Evolutionary conservation across 2,888 invertebrate species (phyloP).

Genomic region (Lycia hirtaria): DNA sequence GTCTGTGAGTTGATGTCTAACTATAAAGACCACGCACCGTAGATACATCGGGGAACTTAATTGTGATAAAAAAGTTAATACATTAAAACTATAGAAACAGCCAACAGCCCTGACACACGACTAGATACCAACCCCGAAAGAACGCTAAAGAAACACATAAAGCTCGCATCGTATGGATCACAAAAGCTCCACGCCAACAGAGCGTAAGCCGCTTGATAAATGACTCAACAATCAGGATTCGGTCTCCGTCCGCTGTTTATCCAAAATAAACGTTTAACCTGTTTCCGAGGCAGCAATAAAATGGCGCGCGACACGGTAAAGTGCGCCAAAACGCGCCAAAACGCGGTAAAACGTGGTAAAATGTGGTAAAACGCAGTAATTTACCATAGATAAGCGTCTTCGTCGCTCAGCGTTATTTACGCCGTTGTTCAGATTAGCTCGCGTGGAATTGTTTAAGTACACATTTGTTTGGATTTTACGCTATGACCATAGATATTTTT

Average conservation of each 20-base stretch:
- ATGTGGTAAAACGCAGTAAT: slow-evolving; percentile 50
- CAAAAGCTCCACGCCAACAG: slow-evolving; percentile 6
- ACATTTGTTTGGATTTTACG: slow-evolving; percentile 11
- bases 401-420: slow-evolving; percentile 49
- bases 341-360: slow-evolving; percentile 39
- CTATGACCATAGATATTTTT: not conserved
- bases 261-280: slow-evolving; percentile 29
- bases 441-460: slow-evolving; percentile 27
- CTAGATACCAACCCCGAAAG: not conserved
- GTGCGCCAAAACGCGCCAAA: slow-evolving; percentile 31
- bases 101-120: not conserved
- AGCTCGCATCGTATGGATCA: not conserved
- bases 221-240: slow-evolving; percentile 27
- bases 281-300: slow-evolving; percentile 34
- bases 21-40: too few relatives aligned
- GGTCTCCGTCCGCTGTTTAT: slow-evolving; percentile 21
- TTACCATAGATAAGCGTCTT: slow-evolving; percentile 60
- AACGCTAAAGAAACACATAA: not conserved
- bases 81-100: not conserved
- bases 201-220: slow-evolving; percentile 23
- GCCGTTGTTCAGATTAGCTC: slow-evolving; percentile 49
- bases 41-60: too few relatives aligned
- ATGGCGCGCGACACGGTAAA: slow-evolving; percentile 27
- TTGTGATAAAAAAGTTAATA: too few relatives aligned
- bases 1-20: too few relatives aligned